Base-by-base conservation (phyloP, 2,113 vertebrate genomes). In the Scomber japonicus region DNA sequence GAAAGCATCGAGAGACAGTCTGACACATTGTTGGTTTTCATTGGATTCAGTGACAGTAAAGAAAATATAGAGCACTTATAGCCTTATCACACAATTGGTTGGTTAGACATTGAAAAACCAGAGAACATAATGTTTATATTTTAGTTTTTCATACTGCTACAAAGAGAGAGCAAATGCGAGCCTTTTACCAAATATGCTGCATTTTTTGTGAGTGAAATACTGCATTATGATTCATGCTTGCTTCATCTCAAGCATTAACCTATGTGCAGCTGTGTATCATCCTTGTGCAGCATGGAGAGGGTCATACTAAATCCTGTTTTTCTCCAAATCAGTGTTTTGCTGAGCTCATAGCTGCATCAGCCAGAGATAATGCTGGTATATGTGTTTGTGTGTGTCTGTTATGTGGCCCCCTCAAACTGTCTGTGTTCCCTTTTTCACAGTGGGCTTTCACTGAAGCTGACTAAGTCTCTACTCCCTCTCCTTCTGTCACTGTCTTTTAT, bases 201-300 rank as follows among this genome's bases (percentile, higher is more conserved):
- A 40, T n/a, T 54, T 27, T 54, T 15, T 21, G 44, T 19, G 15
- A 50, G 14, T 46, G 24, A 61, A 56, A 50, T 19, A 7, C n/a
- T 50, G 11, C 1, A 59, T n/a, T 21, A 63, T 79, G 72, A 83
- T 64, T 78, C 67, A 78, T 71, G 19, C 21, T 60, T 30, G 17
- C 30, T 69, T 66, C 59, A 27, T 80, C 55, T 16, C 16, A n/a
- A 48, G 19, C 72, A 61, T 54, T 46, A 6, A 53, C 67, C 50
- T 24, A 9, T 40, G 35, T 40, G 12, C 15, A 71, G 63, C 27
- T 71, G 48, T 56, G 64, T 59, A 60, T 75, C 48, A 61, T 56
- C 59, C 19, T 40, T 11, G 30, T 71, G 53, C 19, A 10, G 15
- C 24, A 57, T 56, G 16, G 53, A 71, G 19, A 66, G 40, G 14